phyloP scores from a whole-genome alignment of 2,888 invertebrate species.

The Limnephilus auricula region DNA sequence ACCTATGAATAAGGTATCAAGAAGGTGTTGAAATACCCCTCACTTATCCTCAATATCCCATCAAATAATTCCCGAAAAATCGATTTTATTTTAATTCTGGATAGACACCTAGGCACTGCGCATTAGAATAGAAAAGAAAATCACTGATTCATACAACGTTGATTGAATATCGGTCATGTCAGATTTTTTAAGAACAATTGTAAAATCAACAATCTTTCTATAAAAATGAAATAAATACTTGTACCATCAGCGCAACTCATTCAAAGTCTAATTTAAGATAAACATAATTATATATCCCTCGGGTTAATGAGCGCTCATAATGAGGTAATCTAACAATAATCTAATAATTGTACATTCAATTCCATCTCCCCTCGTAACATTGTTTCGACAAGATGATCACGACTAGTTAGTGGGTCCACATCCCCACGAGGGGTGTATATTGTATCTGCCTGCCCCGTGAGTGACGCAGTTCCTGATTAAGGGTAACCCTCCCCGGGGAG shows the following conservation, averaged over 20 bases:
- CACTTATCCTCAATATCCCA: too few species aligned
- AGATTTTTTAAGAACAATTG: too few species aligned
- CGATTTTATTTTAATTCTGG: too few species aligned
- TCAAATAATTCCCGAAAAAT: too few species aligned
- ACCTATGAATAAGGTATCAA: too few species aligned
- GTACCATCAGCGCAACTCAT: neutral
- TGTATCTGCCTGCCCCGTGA: neutral
- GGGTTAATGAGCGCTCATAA: neutral
- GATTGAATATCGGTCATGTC: too few species aligned
- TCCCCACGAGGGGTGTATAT: neutral
- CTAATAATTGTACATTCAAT: slow-evolving; percentile 12
- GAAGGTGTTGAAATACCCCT: too few species aligned
- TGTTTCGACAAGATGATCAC: slow-evolving; percentile 37
- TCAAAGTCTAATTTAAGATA: neutral
- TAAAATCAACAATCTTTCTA: too few species aligned
- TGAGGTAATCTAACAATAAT: slow-evolving; percentile 8
- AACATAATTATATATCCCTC: neutral
- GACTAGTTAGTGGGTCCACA: slow-evolving; percentile 24
- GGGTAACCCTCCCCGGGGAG: slow-evolving; percentile 6
- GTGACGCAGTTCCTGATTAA: slow-evolving; percentile 39
- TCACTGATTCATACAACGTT: too few species aligned
- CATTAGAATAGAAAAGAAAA: too few species aligned
- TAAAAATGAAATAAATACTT: too few species aligned
- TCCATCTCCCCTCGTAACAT: slow-evolving; percentile 29
- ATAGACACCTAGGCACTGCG: too few species aligned